Percentiles rank a stretch among this genome's conserved stretches.
Evolutionary conservation across 1,140 invertebrate species (phyloP).

Genomic region (Sminthurides bifidus): DNA sequence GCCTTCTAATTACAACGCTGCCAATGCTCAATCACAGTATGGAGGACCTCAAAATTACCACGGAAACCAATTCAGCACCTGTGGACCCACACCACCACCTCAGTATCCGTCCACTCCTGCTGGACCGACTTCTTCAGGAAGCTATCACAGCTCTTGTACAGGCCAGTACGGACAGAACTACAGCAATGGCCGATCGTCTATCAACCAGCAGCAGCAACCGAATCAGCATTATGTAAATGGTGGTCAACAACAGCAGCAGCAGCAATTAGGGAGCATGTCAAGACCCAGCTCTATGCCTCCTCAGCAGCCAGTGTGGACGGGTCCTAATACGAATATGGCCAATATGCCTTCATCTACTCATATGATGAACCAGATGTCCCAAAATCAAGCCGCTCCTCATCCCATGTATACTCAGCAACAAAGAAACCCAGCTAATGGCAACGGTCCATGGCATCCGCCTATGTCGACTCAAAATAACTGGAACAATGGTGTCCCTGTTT

Average conservation of each 20-base stretch:
- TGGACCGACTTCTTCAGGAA: not conserved
- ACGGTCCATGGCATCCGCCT: not conserved
- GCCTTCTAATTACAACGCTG: not conserved
- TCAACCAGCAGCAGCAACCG: no score
- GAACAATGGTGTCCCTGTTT: no score
- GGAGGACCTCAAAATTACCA: no score
- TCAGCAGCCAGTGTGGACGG: no score
- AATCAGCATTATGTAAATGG: not conserved
- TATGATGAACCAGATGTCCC: no score
- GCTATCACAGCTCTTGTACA: not conserved
- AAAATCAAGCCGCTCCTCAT: not conserved
- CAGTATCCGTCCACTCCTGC: not conserved
- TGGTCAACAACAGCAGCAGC: not conserved
- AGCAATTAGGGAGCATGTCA: not conserved
- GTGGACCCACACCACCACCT: not conserved
- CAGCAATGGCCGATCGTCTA: no score
- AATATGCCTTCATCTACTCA: no score
- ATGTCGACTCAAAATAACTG: not conserved
- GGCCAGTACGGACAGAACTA: not conserved
- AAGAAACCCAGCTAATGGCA: no score
- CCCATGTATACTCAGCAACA: not conserved
- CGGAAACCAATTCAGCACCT: no score
- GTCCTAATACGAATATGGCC: no score
- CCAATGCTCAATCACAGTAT: not conserved
- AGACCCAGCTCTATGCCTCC: not conserved